phyloP scores from a whole-genome alignment of 2,888 invertebrate genomes.

The Drosophila lacicola region DNA sequence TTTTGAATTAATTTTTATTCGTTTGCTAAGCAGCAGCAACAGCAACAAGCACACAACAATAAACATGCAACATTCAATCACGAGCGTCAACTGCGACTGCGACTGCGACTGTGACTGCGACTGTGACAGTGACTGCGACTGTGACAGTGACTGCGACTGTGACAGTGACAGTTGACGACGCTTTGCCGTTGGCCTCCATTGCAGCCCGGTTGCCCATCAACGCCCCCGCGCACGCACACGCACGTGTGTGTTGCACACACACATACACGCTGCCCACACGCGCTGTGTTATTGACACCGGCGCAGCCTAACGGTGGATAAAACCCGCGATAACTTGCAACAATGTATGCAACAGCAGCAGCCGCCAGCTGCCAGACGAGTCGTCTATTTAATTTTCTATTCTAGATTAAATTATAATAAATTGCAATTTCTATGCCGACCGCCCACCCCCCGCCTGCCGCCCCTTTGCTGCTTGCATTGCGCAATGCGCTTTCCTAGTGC shows the following conservation, averaged over 20 bases:
- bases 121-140: background rate
- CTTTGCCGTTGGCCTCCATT: conserved; percentile 72
- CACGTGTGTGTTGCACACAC: conserved; percentile 14
- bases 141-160: background rate
- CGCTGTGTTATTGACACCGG: conserved; percentile 74
- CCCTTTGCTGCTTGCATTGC: conserved; percentile 48
- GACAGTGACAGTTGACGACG: conserved; percentile 34
- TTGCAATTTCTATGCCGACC: conserved; percentile 60
- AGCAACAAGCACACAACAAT: conserved; percentile 46
- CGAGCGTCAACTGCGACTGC: conserved; percentile 20
- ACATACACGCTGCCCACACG: conserved; percentile 30
- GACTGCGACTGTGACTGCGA: background rate
- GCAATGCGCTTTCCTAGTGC: conserved; percentile 59
- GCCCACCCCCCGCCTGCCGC: background rate
- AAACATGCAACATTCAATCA: conserved; percentile 49
- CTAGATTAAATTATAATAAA: conserved; percentile 80
- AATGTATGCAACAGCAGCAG: conserved; percentile 64
- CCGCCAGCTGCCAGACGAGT: conserved; percentile 4
- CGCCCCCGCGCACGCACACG: conserved; percentile 56
- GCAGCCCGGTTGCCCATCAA: conserved; percentile 42
- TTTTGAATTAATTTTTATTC: conserved; percentile 79
- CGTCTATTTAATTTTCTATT: conserved; percentile 77
- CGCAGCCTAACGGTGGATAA: conserved; percentile 76
- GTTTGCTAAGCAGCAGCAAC: conserved; percentile 60
- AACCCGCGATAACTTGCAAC: conserved; percentile 69